Conservation (phyloP, 37 sponge, comb jelly and placozoan species). For the Tethya wilhelma region DNA sequence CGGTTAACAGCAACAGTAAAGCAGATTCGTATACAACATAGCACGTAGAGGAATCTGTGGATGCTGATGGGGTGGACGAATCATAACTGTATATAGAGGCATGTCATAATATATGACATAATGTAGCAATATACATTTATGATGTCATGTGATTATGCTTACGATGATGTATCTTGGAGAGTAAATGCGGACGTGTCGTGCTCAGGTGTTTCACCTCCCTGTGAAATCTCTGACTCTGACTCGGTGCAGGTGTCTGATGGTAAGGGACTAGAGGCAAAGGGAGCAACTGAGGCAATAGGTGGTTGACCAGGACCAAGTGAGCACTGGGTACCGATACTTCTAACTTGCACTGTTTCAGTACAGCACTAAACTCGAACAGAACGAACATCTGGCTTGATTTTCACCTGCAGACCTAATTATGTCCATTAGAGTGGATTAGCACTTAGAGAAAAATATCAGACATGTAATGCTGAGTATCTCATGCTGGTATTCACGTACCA, state of each 20-base stretch:
- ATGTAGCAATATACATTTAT: not conserved
- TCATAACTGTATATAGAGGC: not conserved
- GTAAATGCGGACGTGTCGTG: not conserved
- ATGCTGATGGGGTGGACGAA: not conserved
- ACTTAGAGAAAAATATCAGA: too few species aligned
- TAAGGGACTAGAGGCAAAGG: not conserved
- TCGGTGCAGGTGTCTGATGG: not conserved
- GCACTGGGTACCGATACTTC: not conserved
- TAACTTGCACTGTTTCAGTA: too few species aligned
- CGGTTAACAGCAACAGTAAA: not conserved
- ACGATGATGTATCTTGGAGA: not conserved
- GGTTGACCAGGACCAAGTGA: not conserved
- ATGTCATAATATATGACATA: not conserved
- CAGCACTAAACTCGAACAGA: too few species aligned
- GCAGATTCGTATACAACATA: not conserved
- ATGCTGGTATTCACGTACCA: too few species aligned
- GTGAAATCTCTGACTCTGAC: not conserved
- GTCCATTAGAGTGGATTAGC: too few species aligned
- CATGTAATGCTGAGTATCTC: too few species aligned
- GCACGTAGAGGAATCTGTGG: not conserved
- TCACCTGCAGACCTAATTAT: too few species aligned
- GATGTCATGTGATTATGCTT: not conserved
- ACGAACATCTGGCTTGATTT: too few species aligned
- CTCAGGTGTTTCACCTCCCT: not conserved
- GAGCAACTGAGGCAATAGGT: not conserved